Evolutionary conservation across 2,888 invertebrate genomes (phyloP), one percentile per base, ranked within the genome.

Genomic region (Copidosoma aretas): DNA sequence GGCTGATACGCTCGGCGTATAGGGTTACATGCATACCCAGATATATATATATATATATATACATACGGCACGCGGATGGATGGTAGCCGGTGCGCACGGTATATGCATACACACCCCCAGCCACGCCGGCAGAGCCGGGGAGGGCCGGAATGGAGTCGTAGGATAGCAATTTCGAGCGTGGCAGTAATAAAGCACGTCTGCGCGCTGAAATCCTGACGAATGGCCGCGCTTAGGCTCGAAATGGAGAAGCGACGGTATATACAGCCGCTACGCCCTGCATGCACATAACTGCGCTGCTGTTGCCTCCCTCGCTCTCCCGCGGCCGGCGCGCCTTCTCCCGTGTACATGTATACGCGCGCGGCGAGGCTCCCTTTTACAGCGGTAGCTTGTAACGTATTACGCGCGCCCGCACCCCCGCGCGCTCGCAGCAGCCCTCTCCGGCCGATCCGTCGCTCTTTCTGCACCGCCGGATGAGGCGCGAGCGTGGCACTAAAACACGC

Each of bases 211-310:
- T 80, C 82, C 82, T 82, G 83, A 84, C 80, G 83, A 84, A 84
- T 84, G 81, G 83, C 80, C 80, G 81, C 83, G 83, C 83, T 84
- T 84, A 84, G 83, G 83, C 83, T 83, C 79, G 82, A 83, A 84
- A 84, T 84, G 83, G 83, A 84, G 82, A 82, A 82, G 81, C 82
- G 81, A 81, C 82, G 82, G 78, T 78, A 77, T 80, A 79, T 78
- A 54, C 80, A 79, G 65, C 70, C 56, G 67, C 15, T 32, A 2
- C 39, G 19, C 57, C 15, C 1, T 17, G 24, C 57, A n/a, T n/a
- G n/a, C n/a, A n/a, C n/a, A n/a, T n/a, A n/a, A n/a, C n/a, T n/a
- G n/a, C n/a, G n/a, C n/a, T n/a, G n/a, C n/a, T n/a, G n/a, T n/a
- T 54, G 2, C 46, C n/a, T n/a, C n/a, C n/a, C 8, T 32, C 24